Base-by-base conservation (phyloP, 1,140 invertebrate genomes). In the Pygmarrhopalites habei region DNA sequence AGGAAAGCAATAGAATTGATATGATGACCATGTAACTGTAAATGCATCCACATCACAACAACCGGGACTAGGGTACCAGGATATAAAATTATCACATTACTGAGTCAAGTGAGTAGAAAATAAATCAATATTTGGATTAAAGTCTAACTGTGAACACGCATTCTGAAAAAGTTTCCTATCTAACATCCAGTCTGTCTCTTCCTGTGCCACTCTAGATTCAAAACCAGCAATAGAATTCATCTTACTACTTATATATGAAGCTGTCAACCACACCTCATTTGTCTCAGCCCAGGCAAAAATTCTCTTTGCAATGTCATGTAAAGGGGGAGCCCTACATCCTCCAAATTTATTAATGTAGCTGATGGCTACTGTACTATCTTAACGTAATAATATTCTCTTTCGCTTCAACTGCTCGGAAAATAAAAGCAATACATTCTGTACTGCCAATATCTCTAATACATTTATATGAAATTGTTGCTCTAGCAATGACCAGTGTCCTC, bases 171-270 rank as follows among this genome's bases (percentile, higher is more conserved):
- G 7, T 32, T 10, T 7, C 23, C 17, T 17, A 53, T 52, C 25
- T 41, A 60, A 35, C 49, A 39, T 32, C 28, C 32, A 64, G 14
- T 64, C 57, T 0, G 32, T 39, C 14, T 65, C 57, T n/a, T 59
- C 44, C 1, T 51, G 15, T 23, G 17, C 26, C 1, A 1, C 2
- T 43, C 64, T 60, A 2, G 64, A 65, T 14, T 35, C 17, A 12
- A 1, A 17, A 61, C 61, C 64, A 3, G 64, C 64, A 26, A 49
- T n/a, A 35, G 47, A 55, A 65, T 65, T 65, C 1, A 60, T 43
- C n/a, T 52, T 60, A 1, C 26, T 56, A 15, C n/a, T 25, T 1
- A 65, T 65, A 29, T 64, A 64, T 0, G 26, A 35, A 3, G 62
- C 62, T 1, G 23, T 15, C 17, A 64, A 21, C 28, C 29, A 52